Percentiles rank a stretch among this genome's conserved stretches.
These are phyloP conservation scores for Xiphophorus hellerii DNA, from an alignment of 2,113 vertebrate species.

Conservation along the genomic window DNA sequence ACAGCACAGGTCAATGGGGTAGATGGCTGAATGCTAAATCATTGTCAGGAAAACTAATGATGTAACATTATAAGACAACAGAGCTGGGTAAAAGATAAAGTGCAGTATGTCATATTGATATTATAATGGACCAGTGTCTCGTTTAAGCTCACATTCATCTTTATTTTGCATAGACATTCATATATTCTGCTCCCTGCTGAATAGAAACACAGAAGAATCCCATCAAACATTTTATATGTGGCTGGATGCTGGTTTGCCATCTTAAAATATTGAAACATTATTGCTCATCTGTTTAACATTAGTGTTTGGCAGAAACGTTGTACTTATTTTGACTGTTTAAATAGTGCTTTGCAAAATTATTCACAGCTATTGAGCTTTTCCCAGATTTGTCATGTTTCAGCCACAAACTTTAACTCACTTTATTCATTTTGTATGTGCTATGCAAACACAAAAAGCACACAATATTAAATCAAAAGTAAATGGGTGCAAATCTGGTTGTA, in stretches of 20 bases:
- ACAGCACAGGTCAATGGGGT: conserved; percentile 78
- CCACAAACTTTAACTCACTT: neutral
- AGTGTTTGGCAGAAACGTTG: neutral
- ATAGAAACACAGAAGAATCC: conserved; percentile 63
- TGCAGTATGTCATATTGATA: conserved; percentile 66
- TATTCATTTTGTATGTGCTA: neutral
- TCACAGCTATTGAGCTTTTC: neutral
- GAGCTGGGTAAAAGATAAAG: conserved; percentile 76
- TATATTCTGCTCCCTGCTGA: conserved; percentile 65
- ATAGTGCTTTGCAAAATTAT: neutral
- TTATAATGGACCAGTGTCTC: conserved; percentile 76
- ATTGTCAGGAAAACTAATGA: conserved; percentile 86
- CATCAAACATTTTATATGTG: conserved; percentile 65
- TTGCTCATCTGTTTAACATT: conserved; percentile 5
- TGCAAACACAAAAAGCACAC: neutral
- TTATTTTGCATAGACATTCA: conserved; percentile 84
- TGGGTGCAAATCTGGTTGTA: neutral
- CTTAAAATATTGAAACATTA: conserved; percentile 38
- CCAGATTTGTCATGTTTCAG: neutral
- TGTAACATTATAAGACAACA: conserved; percentile 83
- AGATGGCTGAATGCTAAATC: conserved; percentile 82
- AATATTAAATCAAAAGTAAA: neutral
- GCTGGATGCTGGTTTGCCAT: conserved; percentile 54
- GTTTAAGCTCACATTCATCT: conserved; percentile 78
- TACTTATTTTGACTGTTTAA: conserved; percentile 25